Percentiles rank a stretch among this genome's conserved stretches.
Conservation (phyloP, 2,113 vertebrate genomes). For the Polypterus bichir region DNA sequence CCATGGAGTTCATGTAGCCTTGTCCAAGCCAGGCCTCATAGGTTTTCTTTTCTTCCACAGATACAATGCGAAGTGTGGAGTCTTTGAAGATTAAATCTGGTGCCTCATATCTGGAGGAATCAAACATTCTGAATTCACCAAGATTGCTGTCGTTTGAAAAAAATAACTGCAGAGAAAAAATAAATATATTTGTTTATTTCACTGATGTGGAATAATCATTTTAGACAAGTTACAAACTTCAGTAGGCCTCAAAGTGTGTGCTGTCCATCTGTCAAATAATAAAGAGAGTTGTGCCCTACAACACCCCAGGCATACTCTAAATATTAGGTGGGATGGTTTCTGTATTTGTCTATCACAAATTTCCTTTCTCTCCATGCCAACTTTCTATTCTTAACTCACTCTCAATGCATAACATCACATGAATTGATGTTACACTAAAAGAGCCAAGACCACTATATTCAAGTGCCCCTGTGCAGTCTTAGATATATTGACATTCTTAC, state of each 20-base stretch:
- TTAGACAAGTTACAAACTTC: neutral
- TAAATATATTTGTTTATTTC: neutral
- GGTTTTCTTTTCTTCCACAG: slow-evolving; percentile 57
- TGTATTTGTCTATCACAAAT: no score
- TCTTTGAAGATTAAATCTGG: slow-evolving; percentile 86
- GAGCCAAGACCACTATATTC: no score
- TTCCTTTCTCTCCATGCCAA: no score
- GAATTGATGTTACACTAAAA: no score
- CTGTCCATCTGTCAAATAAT: neutral
- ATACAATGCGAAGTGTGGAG: slow-evolving; percentile 54
- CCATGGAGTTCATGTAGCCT: slow-evolving; percentile 61
- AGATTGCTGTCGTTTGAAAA: slow-evolving; percentile 49
- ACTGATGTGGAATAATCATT: no score
- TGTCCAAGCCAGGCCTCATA: slow-evolving; percentile 75
- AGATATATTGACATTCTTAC: no score
- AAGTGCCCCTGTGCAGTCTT: no score
- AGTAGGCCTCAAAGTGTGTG: neutral
- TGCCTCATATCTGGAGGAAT: slow-evolving; percentile 60
- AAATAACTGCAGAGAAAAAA: slow-evolving; percentile 43
- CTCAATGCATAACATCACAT: no score
- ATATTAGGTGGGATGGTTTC: no score
- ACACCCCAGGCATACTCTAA: no score
- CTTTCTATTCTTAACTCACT: no score
- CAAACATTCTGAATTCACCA: slow-evolving; percentile 77
- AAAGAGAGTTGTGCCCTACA: no score